Evolutionary conservation across 64 coral and sea anemone species (phyloP).

Genomic region (Acropora yongei): DNA sequence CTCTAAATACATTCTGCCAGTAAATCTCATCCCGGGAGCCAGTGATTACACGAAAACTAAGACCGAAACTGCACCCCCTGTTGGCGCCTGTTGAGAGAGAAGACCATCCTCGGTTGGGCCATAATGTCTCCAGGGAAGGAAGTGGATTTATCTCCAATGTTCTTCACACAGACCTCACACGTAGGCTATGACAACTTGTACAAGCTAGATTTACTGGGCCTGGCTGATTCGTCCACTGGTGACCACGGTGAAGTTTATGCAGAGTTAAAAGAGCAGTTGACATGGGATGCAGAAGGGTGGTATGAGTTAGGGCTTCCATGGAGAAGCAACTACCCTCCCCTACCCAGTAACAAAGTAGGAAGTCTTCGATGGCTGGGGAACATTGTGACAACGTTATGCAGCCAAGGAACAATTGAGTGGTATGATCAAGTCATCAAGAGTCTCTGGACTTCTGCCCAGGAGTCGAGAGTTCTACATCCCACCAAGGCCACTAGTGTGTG

Average conservation of each 20-base stretch:
- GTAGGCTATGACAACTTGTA: conserved; percentile 55
- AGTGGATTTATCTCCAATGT: conserved; percentile 6
- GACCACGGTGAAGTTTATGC: conserved; percentile 23
- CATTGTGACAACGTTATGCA: conserved; percentile 18
- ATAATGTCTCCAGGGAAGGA: conserved; percentile 61
- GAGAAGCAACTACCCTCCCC: background rate
- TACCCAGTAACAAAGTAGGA: conserved; percentile 33
- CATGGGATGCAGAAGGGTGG: conserved; percentile 16
- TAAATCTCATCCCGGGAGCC: conserved; percentile 41
- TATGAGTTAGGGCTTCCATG: conserved; percentile 41
- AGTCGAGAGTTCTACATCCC: conserved; percentile 60
- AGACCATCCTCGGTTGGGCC: conserved; percentile 39
- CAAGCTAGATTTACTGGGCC: conserved; percentile 39
- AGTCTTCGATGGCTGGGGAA: background rate
- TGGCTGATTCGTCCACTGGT: conserved; percentile 7
- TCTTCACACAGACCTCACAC: conserved; percentile 29
- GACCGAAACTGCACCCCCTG: conserved; percentile 32
- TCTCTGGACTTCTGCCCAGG: background rate
- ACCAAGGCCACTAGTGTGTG: conserved; percentile 48
- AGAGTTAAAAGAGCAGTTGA: conserved; percentile 27
- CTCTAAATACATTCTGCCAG: conserved; percentile 44
- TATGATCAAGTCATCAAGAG: conserved; percentile 58
- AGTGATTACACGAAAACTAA: conserved; percentile 67
- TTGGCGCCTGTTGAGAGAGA: conserved; percentile 28
- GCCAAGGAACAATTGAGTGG: no score